These are phyloP conservation scores for Polyergus mexicanus DNA, from an alignment of 1,140 invertebrate species.

Conservation along the genomic window DNA sequence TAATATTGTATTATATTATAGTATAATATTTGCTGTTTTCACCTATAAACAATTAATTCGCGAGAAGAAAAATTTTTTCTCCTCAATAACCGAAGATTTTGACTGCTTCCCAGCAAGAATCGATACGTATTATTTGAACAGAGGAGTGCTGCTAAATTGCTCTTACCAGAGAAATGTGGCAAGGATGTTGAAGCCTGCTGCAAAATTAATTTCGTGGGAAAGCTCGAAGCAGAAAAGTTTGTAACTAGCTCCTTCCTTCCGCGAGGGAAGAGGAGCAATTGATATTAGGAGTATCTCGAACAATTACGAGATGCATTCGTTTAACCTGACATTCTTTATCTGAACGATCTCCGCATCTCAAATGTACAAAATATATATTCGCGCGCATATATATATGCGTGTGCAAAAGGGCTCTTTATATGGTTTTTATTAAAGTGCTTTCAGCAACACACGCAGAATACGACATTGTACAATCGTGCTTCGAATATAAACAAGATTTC, in stretches of 20 bases:
- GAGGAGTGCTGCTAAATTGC: neutral
- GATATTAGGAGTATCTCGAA: constrained; percentile 15
- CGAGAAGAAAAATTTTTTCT: neutral
- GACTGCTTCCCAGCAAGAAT: neutral
- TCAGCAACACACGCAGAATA: constrained; percentile 19
- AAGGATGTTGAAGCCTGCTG: neutral
- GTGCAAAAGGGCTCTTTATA: constrained; percentile 6
- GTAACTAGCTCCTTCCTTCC: neutral
- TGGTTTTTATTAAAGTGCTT: constrained; percentile 47
- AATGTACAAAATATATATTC: constrained; percentile 7
- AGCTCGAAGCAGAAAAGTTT: neutral
- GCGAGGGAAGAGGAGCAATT: neutral
- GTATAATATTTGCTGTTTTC: constrained; percentile 7
- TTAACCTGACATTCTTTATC: neutral
- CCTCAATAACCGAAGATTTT: neutral
- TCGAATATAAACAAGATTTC: constrained; percentile 15
- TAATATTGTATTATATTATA: constrained; percentile 24
- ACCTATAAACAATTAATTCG: neutral
- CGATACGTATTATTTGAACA: constrained; percentile 17
- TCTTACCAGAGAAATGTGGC: neutral
- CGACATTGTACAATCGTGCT: constrained; percentile 29
- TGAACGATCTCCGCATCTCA: neutral
- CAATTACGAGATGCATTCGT: constrained; percentile 13
- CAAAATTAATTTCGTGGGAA: constrained; percentile 18
- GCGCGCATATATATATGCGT: neutral